These are phyloP conservation scores for Dione juno DNA, from an alignment of 2,888 invertebrate genomes.

Conservation along the genomic window DNA sequence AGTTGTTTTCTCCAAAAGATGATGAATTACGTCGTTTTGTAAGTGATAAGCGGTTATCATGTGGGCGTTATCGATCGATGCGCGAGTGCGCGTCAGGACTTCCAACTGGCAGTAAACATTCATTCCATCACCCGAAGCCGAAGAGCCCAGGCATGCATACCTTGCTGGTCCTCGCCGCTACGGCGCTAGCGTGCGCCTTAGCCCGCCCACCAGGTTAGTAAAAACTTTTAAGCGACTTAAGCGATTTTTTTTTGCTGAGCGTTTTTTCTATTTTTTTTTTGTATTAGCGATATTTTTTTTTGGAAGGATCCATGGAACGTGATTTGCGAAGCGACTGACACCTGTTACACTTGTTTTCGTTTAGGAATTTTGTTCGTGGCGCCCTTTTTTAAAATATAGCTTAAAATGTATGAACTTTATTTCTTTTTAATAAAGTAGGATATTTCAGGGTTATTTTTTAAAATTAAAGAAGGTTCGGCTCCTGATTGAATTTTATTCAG, in stretches of 20 bases:
- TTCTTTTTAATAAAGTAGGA: no score
- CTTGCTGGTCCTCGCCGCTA: slow-evolving; percentile 55
- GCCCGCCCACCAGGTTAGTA: slow-evolving; percentile 66
- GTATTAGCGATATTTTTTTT: slow-evolving; percentile 17
- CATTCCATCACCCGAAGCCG: slow-evolving; percentile 52
- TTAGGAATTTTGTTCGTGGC: slow-evolving; percentile 25
- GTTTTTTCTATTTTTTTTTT: slow-evolving; percentile 23
- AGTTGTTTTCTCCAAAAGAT: slow-evolving; percentile 9
- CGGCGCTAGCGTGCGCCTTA: slow-evolving; percentile 59
- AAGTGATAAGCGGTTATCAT: slow-evolving; percentile 55
- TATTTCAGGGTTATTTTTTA: no score
- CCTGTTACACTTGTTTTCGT: slow-evolving; percentile 40
- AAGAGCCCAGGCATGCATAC: slow-evolving; percentile 60
- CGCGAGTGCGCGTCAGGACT: slow-evolving; percentile 64
- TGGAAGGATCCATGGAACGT: background rate
- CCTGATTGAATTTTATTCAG: no score
- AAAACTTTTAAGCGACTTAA: slow-evolving; percentile 21
- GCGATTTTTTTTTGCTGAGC: slow-evolving; percentile 34
- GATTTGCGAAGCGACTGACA: slow-evolving; percentile 31
- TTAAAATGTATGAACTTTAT: no score
- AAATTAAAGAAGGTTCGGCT: no score
- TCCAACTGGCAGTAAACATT: slow-evolving; percentile 59
- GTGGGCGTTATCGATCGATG: slow-evolving; percentile 81
- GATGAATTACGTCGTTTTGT: slow-evolving; percentile 34
- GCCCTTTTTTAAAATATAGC: background rate